Percentiles rank a stretch among this genome's conserved stretches.
phyloP scores from a whole-genome alignment of 2,113 vertebrate species.

The Chaetodon auriga region DNA sequence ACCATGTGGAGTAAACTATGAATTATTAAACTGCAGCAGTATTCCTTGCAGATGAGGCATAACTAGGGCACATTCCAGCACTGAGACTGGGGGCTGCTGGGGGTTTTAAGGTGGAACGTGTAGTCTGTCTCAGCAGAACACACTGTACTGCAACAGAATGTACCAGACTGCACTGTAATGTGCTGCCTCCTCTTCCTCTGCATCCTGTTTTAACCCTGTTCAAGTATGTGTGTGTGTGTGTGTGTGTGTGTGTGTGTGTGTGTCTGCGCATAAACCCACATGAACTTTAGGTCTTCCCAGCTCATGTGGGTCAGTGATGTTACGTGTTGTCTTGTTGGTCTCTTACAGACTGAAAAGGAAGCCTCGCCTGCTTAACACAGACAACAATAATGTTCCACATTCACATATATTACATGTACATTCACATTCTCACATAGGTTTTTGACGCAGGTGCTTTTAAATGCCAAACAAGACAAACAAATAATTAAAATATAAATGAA shows the following conservation, averaged over 20 bases:
- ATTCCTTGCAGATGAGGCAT: constrained; percentile 41
- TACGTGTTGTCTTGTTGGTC: constrained; percentile 3
- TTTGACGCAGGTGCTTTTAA: background rate
- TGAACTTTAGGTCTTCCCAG: background rate
- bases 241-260: constrained; percentile 8
- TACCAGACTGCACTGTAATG: background rate
- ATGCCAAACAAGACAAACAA: background rate
- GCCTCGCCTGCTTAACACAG: background rate
- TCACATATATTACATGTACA: background rate
- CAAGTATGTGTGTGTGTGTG: constrained; percentile 10
- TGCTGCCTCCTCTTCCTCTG: background rate
- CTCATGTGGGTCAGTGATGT: background rate
- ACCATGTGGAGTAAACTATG: constrained; percentile 4
- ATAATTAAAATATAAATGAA: background rate
- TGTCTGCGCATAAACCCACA: background rate
- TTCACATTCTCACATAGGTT: background rate
- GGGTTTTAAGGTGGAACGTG: constrained; percentile 32
- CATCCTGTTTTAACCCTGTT: constrained; percentile 22
- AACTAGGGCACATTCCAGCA: constrained; percentile 46
- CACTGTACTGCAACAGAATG: constrained; percentile 19
- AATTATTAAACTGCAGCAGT: constrained; percentile 57
- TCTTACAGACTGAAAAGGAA: constrained; percentile 24
- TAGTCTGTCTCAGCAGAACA: constrained; percentile 1
- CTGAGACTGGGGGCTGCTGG: constrained; percentile 1
- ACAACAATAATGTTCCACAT: too few species aligned